A percentile compares a stretch with the other conserved stretches of the same genome.
Conservation (phyloP, 2,797 vertebrate species). For the Zalophus californianus region DNA sequence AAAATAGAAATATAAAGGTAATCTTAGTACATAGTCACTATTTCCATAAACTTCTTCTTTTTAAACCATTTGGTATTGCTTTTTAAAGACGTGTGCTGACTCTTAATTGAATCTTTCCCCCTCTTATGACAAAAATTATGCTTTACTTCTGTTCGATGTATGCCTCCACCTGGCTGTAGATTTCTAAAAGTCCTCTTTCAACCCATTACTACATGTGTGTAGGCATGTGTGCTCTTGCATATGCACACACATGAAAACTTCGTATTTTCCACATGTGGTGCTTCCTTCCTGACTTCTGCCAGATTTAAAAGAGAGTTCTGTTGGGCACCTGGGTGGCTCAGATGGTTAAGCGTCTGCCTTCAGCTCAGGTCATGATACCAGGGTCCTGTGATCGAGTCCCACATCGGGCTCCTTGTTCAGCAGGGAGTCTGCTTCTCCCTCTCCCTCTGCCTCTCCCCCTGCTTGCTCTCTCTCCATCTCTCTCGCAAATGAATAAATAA, state of each 20-base stretch:
- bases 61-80: not conserved
- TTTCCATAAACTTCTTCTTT: not conserved
- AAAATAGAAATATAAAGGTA: not conserved
- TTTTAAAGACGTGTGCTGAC: not conserved
- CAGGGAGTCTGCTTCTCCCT: too few relatives aligned
- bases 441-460: too few relatives aligned
- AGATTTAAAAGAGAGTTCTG: not conserved
- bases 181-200: not conserved
- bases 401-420: too few relatives aligned
- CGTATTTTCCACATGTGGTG: not conserved
- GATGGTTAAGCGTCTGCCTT: too few relatives aligned
- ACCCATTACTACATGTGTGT: not conserved
- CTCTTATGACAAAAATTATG: not conserved
- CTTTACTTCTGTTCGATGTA: not conserved
- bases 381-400: too few relatives aligned
- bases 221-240: not conserved
- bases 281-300: not conserved
- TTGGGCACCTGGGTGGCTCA: not conserved
- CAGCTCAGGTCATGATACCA: too few relatives aligned
- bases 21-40: not conserved
- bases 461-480: too few relatives aligned
- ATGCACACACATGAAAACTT: not conserved
- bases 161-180: not conserved
- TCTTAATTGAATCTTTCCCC: not conserved
- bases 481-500: too few relatives aligned